Conservation (phyloP, 1,140 invertebrate species). For the Drosophila grimshawi region DNA sequence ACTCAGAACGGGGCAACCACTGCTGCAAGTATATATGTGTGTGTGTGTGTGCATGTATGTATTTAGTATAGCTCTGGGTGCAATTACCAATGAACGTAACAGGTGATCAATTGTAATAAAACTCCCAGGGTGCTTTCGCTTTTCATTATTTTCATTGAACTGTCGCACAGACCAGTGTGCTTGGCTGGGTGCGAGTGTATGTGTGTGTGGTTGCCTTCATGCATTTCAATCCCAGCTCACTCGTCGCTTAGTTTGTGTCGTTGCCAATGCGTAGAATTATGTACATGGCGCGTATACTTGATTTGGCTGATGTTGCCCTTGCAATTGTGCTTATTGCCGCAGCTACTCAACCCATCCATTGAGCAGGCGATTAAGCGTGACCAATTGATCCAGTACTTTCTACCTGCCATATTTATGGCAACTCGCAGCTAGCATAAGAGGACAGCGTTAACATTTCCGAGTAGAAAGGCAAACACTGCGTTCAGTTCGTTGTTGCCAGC, state of each 20-base stretch:
- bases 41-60: slow-evolving; percentile 42
- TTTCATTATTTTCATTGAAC: slow-evolving; percentile 81
- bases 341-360: slow-evolving; percentile 23
- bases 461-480: slow-evolving; percentile 14
- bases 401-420: slow-evolving; percentile 59
- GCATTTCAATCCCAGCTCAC: slow-evolving; percentile 33
- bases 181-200: slow-evolving; percentile 26
- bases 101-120: slow-evolving; percentile 85
- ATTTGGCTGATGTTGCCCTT: slow-evolving; percentile 29
- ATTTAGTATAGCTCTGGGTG: slow-evolving; percentile 83
- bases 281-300: slow-evolving; percentile 69
- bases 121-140: slow-evolving; percentile 84
- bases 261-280: slow-evolving; percentile 66
- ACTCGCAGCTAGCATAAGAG: slow-evolving; percentile 39
- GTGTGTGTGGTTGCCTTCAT: slow-evolving; percentile 32
- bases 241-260: slow-evolving; percentile 44
- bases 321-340: neutral
- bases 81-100: slow-evolving; percentile 84
- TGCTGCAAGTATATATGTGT: slow-evolving; percentile 12
- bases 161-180: slow-evolving; percentile 50
- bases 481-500: slow-evolving; percentile 24
- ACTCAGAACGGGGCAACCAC: slow-evolving; percentile 20
- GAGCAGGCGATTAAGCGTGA: slow-evolving; percentile 74
- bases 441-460: slow-evolving; percentile 38
- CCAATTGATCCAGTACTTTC: slow-evolving; percentile 68